Conservation (phyloP, 2,113 vertebrate species). For the Heliornis fulica region DNA sequence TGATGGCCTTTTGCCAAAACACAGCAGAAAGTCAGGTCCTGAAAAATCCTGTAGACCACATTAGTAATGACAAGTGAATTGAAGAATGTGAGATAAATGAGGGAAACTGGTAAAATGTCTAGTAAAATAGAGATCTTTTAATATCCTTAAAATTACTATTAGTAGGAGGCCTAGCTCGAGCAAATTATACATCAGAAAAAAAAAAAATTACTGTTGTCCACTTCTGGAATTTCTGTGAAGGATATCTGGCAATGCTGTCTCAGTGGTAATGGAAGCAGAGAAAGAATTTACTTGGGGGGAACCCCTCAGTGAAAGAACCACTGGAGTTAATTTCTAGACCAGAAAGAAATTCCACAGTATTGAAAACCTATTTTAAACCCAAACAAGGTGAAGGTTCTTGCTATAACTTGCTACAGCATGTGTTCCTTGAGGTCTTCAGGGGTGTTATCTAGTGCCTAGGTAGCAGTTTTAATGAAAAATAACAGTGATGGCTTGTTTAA, state of each 20-base stretch:
- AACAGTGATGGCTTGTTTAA: not conserved
- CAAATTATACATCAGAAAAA: not conserved
- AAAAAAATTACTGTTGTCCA: not conserved
- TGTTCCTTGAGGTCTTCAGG: not conserved
- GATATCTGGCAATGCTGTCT: not conserved
- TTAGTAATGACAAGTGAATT: not conserved
- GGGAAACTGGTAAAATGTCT: not conserved
- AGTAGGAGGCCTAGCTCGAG: not conserved
- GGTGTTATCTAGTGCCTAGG: not conserved
- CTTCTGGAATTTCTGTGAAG: not conserved
- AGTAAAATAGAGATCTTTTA: not conserved
- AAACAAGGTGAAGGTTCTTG: not conserved
- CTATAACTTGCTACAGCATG: not conserved
- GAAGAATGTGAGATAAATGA: not conserved
- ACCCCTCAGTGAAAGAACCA: not conserved
- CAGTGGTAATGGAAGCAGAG: not conserved
- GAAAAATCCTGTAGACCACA: not conserved
- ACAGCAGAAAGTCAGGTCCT: not conserved
- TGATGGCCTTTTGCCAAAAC: not conserved
- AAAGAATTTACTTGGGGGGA: not conserved
- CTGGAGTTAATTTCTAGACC: not conserved
- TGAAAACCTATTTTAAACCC: not conserved
- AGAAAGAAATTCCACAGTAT: not conserved
- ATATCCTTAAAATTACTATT: not conserved
- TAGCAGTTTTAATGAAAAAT: not conserved